A percentile compares a stretch with the other conserved stretches of the same genome.
Evolutionary conservation across 2,888 invertebrate genomes (phyloP).

Genomic region (Eilema sororculum): DNA sequence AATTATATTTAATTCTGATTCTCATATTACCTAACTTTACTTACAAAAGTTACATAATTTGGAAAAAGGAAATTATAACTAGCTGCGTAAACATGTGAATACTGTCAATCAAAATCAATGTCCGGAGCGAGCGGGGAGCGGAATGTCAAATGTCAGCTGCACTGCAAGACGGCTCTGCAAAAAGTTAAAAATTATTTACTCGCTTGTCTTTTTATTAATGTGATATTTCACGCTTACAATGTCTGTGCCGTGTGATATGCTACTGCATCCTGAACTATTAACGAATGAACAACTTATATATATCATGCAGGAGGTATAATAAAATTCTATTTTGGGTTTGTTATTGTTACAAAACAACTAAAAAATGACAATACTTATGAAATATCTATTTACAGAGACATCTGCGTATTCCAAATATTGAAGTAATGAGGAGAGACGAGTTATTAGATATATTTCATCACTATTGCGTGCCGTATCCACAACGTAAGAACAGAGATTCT

Average conservation of each 20-base stretch:
- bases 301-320: constrained; percentile 75
- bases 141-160: constrained; percentile 16
- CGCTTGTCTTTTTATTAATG: constrained; percentile 31
- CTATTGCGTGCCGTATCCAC: constrained; percentile 81
- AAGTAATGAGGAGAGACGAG: constrained; percentile 69
- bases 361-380: constrained; percentile 11
- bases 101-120: not conserved
- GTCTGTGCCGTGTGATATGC: constrained; percentile 76
- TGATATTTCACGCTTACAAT: constrained; percentile 55
- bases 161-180: not conserved
- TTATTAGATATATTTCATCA: constrained; percentile 77
- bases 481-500: constrained; percentile 77
- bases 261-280: constrained; percentile 81
- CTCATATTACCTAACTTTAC: not conserved
- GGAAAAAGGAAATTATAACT: too few relatives aligned
- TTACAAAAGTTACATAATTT: not conserved
- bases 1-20: not conserved
- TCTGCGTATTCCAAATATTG: constrained; percentile 68
- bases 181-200: constrained; percentile 21
- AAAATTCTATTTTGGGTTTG: constrained; percentile 14
- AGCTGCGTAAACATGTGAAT: too few relatives aligned
- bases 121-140: too few relatives aligned
- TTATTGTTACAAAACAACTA: constrained; percentile 26
- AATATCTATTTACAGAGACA: constrained; percentile 70
- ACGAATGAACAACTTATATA: constrained; percentile 74